Evolutionary conservation across 2,888 invertebrate species (phyloP), one percentile per base, ranked within the genome.

Genomic region (Drosophila emarginata): DNA sequence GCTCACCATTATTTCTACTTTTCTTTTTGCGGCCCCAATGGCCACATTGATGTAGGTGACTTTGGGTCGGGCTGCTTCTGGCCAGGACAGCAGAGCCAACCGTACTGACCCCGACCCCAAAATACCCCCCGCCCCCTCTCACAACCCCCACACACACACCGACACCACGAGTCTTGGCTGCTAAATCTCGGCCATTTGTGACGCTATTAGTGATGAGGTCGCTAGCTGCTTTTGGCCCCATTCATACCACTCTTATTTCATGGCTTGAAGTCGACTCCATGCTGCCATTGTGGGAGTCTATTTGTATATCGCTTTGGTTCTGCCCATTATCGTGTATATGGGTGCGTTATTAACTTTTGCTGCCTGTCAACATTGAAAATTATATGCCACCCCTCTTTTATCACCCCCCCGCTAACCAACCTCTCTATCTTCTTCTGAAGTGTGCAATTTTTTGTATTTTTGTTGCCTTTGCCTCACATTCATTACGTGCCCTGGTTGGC

Each of bases 271-370:
- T 51, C 23, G 51, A 51, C 23, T 51, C 23, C 51, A 51, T 51
- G 26, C 26, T 26, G 9, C 18, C 40, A 3, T 45, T 45, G 18
- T 45, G 45, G 45, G 45, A 45, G 45, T 45, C 56, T 71, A 71
- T 83, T 81, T 86, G 66, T 72, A 65, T 68, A 63, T 71, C 65
- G 67, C 64, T 67, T 54, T 66, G 72, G 50, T 60, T 45, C 37
- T 32, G 68, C 54, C 79, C 83, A 85, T 85, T 84, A 87, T 74
- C 86, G 80, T 85, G 72, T 75, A 82, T 86, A 59, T 32, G 26
- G 80, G 83, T 70, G 77, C 83, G 87, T 86, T 84, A 84, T 84
- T 84, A 84, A 88, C 84, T 78, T 88, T 82, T 80, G 83, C 79
- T 79, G 78, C 67, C 87, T 88, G 88, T 83, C 84, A 78, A 78